phyloP scores from a whole-genome alignment of 92 coral and sea anemone species.

The Epizoanthus illoricatus region DNA sequence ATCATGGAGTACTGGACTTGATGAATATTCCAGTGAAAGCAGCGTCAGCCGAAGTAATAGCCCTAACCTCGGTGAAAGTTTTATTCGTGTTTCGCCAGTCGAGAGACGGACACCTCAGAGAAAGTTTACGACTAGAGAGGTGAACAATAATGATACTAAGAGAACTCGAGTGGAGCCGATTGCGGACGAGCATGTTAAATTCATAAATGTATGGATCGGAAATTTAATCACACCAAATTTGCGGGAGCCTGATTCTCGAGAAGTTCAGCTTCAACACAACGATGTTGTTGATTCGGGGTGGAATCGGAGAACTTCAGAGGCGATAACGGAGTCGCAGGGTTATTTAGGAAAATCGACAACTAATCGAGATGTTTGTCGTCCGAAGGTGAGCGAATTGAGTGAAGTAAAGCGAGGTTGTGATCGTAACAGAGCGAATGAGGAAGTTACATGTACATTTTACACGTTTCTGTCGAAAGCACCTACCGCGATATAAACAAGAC shows the following conservation, averaged over 20 bases:
- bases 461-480: too few relatives aligned
- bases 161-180: slow-evolving; percentile 16
- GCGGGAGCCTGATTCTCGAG: slow-evolving; percentile 4
- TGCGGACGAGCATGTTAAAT: slow-evolving; percentile 30
- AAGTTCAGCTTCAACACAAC: not conserved
- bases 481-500: too few relatives aligned
- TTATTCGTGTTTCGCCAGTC: slow-evolving; percentile 5
- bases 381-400: slow-evolving; percentile 14
- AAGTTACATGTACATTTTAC: too few relatives aligned
- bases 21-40: slow-evolving; percentile 34
- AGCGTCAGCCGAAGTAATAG: slow-evolving; percentile 2
- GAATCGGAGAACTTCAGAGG: not conserved
- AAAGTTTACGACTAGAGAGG: not conserved
- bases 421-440: not conserved
- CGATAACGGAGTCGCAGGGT: not conserved
- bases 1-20: slow-evolving; percentile 26
- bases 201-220: slow-evolving; percentile 37
- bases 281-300: slow-evolving; percentile 23
- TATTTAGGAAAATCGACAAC: not conserved
- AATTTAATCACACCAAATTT: slow-evolving; percentile 30
- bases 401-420: not conserved
- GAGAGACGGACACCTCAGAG: not conserved
- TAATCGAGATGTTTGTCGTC: not conserved
- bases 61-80: not conserved
- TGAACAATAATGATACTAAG: not conserved